Evolutionary conservation across 2,888 invertebrate species (phyloP), one percentile per base, ranked within the genome.

Genomic region (Eurois occulta): DNA sequence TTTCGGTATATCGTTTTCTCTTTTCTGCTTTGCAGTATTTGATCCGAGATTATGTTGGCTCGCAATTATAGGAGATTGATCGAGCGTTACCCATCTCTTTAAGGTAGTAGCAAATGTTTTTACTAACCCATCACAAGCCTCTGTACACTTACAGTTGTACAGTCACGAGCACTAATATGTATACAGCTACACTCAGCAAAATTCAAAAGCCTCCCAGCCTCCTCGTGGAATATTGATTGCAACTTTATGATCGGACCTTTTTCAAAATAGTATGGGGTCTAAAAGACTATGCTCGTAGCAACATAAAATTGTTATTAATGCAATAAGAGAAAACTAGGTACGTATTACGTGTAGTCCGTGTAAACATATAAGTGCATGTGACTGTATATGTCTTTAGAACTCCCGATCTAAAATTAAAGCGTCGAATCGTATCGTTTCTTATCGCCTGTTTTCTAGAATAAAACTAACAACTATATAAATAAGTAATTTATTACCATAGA

Each of bases 1-100:
- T 78, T 83, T 77, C 65, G 60, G 76, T 80, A 72, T 52, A 82
- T 72, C 78, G 64, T 78, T 85, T 81, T 81, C 76, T 70, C 73
- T 80, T 73, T 81, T 77, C 67, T 79, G 64, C 79, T 72, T 80
- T 81, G 73, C 78, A 77, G 80, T 85, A 87, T 85, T 81, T 80
- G 85, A 87, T 83, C 80, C 67, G 48, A 85, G 80, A 85, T 87
- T 85, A 87, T 80, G 83, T 81, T 83, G 76, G 68, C 66, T 79
- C 72, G 79, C 60, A 81, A 83, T 83, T 85, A 78, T 85, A 78
- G 43, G 72, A 80, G 87, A 85, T 85, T 87, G 87, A 87, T 87
- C 68, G 81, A 79, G 78, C 75, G 64, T 83, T 75, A 79, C 79
- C 66, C 73, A 80, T 77, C 78, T 85, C 72, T 64, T 66, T 83